These are phyloP conservation scores for Apogon talboti DNA, from an alignment of 2,797 vertebrate species.

Conservation along the genomic window DNA sequence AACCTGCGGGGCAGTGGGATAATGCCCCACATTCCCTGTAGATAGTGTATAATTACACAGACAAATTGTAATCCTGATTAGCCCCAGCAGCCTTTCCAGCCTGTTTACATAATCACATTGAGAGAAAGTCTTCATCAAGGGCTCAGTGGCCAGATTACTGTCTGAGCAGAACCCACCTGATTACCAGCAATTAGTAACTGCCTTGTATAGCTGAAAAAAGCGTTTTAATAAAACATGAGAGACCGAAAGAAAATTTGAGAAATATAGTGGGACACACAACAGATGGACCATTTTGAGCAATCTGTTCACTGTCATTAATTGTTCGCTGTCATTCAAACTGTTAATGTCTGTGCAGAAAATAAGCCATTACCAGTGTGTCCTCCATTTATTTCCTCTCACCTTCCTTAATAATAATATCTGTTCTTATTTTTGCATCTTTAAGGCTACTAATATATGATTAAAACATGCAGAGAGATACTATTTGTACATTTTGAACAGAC, in stretches of 20 bases:
- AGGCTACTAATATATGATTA: too few species aligned
- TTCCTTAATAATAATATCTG: conserved; percentile 9
- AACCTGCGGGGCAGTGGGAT: conserved; percentile 65
- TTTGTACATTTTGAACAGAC: too few species aligned
- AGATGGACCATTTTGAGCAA: conserved; percentile 58
- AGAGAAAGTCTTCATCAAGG: conserved; percentile 77
- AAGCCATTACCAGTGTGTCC: conserved; percentile 15
- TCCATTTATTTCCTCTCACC: conserved; percentile 24
- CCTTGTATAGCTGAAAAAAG: conserved; percentile 18
- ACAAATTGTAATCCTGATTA: conserved; percentile 83
- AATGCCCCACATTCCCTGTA: conserved; percentile 68
- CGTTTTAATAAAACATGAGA: conserved; percentile 11
- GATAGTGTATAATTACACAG: conserved; percentile 79
- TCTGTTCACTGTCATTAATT: conserved; percentile 48
- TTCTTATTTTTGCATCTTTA: conserved; percentile 4
- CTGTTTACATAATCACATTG: conserved; percentile 80
- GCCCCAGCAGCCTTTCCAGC: conserved; percentile 72
- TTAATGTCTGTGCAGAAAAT: conserved; percentile 25
- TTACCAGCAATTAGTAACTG: conserved; percentile 67
- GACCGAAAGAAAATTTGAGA: conserved; percentile 4
- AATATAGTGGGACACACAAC: conserved; percentile 10
- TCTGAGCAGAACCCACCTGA: conserved; percentile 66
- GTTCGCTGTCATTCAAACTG: conserved; percentile 27
- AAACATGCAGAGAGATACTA: too few species aligned
- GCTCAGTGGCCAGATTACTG: conserved; percentile 75